Evolutionary conservation across 2,888 invertebrate genomes (phyloP).

Genomic region (Augochlorella aurata): DNA sequence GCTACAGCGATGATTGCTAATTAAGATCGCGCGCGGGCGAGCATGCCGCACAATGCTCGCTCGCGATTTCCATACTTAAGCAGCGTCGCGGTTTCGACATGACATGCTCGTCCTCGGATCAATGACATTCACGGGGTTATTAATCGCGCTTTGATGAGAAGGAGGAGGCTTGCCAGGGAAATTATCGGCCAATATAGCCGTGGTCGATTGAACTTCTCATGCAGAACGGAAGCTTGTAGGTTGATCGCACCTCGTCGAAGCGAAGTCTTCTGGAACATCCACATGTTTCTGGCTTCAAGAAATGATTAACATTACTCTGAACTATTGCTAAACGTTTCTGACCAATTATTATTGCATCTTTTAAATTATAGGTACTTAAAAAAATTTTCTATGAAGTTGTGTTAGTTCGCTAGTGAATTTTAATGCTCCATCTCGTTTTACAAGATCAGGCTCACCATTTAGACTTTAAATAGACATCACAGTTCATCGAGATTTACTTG

Average conservation of each 20-base stretch:
- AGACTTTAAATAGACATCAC: too few relatives aligned
- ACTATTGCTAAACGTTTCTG: too few relatives aligned
- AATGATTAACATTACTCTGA: too few relatives aligned
- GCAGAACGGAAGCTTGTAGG: neutral
- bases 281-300: neutral
- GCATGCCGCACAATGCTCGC: conserved; percentile 41
- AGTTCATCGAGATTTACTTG: too few relatives aligned
- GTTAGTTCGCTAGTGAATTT: too few relatives aligned
- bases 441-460: too few relatives aligned
- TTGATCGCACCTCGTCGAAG: neutral
- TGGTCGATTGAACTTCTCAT: conserved; percentile 12
- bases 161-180: neutral
- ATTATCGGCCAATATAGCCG: neutral
- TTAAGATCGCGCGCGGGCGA: conserved; percentile 9
- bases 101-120: conserved; percentile 25
- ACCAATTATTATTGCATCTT: too few relatives aligned
- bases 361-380: too few relatives aligned
- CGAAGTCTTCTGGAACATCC: neutral
- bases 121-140: conserved; percentile 48
- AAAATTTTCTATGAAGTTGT: too few relatives aligned
- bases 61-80: conserved; percentile 41
- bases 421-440: too few relatives aligned
- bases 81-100: conserved; percentile 28
- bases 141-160: conserved; percentile 38
- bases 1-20: neutral